Evolutionary conservation across 1,140 invertebrate genomes (phyloP), one percentile per base, ranked within the genome.

Genomic region (Bacillus rossius): DNA sequence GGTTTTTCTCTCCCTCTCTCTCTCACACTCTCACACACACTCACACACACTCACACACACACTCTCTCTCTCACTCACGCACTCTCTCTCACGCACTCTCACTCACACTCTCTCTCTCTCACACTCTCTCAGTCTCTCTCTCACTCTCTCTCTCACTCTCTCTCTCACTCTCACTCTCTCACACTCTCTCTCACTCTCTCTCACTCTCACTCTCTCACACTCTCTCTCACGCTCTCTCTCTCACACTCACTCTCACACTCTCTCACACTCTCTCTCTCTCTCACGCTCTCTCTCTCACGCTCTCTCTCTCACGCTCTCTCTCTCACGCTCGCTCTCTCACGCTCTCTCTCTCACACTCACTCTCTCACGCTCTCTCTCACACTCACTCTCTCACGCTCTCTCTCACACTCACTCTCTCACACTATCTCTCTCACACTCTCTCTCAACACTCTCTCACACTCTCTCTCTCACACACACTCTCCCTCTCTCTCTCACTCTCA

Each of bases 351-450:
- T 3, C 34, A 5, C 47, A 54, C 60, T 25, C 61, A 57, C 61
- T 22, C 61, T 62, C 49, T 57, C 41, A 38, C 48, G 57, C 60
- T 34, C 60, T 55, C 59, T 62, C 60, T 57, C 60, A 57, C 61
- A 61, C 59, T 52, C 59, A n/a, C 60, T 53, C 59, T 53, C 58
- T 5, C 60, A 62, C 45, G 55, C 34, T 26, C 47, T 57, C 19
- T 22, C 60, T 16, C 58, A 49, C 57, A 48, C 58, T 16, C 57
- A 61, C 57, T 41, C 58, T 59, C 58, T 10, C 58, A 61, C 58
- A 23, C 58, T 60, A 59, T 41, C 57, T 41, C 57, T 52, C 58
- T 60, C 58, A 23, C 58, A 61, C 58, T 29, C 58, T 59, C 58
- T 52, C 58, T 61, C 58, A 8, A 48, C 59, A 61, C 57, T n/a